Evolutionary conservation across 1,140 invertebrate species (phyloP).

Genomic region (Idris sp.): DNA sequence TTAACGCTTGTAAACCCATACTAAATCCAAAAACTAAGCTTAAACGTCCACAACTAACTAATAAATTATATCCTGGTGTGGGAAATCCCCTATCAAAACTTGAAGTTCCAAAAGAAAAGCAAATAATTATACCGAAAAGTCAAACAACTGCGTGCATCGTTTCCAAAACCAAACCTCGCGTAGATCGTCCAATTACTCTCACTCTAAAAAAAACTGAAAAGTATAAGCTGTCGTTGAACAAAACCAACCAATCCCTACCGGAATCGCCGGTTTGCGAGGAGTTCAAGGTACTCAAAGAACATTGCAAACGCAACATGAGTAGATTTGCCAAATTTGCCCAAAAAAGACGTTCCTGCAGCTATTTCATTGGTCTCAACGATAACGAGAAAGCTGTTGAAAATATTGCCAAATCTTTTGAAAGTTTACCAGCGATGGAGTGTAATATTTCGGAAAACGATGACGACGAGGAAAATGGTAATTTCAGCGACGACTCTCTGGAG

Average conservation of each 20-base stretch:
- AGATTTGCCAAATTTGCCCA: conserved; percentile 72
- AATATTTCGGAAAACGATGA: conserved; percentile 64
- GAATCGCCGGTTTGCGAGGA: conserved; percentile 78
- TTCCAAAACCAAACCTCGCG: conserved; percentile 59
- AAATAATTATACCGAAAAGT: conserved; percentile 66
- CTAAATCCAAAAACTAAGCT: conserved; percentile 70
- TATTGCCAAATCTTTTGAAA: conserved; percentile 73
- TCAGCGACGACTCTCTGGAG: conserved; percentile 87
- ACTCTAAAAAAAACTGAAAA: conserved; percentile 76
- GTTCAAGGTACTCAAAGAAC: conserved; percentile 70
- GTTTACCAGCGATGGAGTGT: conserved; percentile 71
- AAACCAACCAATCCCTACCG: conserved; percentile 75
- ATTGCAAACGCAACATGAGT: conserved; percentile 68
- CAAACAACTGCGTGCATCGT: conserved; percentile 70
- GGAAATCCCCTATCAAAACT: conserved; percentile 68
- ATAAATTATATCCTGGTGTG: conserved; percentile 67
- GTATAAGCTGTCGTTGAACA: conserved; percentile 74
- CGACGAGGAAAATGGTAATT: conserved; percentile 81
- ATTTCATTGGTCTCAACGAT: conserved; percentile 74
- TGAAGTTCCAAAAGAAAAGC: conserved; percentile 65
- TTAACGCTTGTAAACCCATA: conserved; percentile 71
- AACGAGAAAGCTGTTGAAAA: conserved; percentile 70
- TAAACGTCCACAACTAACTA: conserved; percentile 69
- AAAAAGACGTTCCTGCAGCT: conserved; percentile 74
- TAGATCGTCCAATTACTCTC: conserved; percentile 70